Base-by-base conservation (phyloP, 2,888 invertebrate genomes). In the Cephus sareptanus region DNA sequence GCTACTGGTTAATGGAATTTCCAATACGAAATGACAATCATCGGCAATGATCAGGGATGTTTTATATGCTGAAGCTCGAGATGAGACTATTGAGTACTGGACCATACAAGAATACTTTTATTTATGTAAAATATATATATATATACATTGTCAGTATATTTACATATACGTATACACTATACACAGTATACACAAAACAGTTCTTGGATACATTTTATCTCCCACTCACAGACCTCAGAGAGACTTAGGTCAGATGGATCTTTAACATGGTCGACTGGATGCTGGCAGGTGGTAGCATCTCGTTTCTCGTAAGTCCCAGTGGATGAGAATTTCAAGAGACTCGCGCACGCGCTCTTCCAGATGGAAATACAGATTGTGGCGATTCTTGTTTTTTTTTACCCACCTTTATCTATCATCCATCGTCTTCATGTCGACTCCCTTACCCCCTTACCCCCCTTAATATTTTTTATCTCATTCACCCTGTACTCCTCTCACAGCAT, bases 251-350 rank as follows among this genome's bases (percentile, higher is more conserved):
- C 56, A 56, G 56, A 56, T 56, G 56, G 56, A 56, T 23, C 56
- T 15, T 56, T 56, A 56, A 23, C 56, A 56, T 23, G 56, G 56
- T 56, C 56, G 23, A 56, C 23, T 56, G 56, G 56, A 56, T 84
- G 85, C 83, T 85, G 89, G 89, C 89, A 89, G 89, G 90, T 89
- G 89, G 89, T 56, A 56, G 56, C 56, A 56, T 85, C 89, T 84
- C 87, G 88, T 86, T 56, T 9, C 89, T 88, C 85, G 86, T 85
- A 84, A 81, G 86, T 83, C 85, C 83, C 83, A 81, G 79, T 80
- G 87, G 88, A 89, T 87, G 89, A 87, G 89, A 89, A 88, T 90
- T 89, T 87, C 88, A 87, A 87, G 85, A 87, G 89, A 89, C 90
- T 89, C 90, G 90, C 90, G 90, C 89, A 88, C 90, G 90, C 56